Evolutionary conservation across 2,797 vertebrate genomes (phyloP).

Genomic region (Tenualosa ilisha): DNA sequence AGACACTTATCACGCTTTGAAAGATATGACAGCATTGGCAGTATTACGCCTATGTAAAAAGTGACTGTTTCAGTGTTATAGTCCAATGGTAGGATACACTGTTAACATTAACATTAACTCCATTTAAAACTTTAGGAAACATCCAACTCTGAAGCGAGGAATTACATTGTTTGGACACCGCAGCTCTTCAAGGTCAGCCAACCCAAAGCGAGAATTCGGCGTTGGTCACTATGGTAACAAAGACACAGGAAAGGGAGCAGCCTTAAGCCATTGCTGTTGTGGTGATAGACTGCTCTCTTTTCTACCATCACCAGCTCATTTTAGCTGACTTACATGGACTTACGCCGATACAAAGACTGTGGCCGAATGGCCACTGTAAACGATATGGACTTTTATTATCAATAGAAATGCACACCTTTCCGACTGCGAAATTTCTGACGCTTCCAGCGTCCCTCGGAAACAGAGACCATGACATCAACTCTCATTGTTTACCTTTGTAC

Average conservation of each 20-base stretch:
- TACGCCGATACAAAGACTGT: neutral
- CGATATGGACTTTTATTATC: neutral
- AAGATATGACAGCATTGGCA: too few relatives aligned
- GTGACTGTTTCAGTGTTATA: too few relatives aligned
- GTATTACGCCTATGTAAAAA: too few relatives aligned
- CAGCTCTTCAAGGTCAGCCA: neutral
- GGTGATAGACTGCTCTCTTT: neutral
- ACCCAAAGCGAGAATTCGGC: neutral
- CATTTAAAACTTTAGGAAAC: too few relatives aligned
- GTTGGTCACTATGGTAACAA: conserved; percentile 21
- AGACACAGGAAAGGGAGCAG: conserved; percentile 8
- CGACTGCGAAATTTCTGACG: conserved; percentile 51
- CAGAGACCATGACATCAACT: conserved; percentile 17
- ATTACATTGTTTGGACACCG: neutral
- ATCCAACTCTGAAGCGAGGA: neutral
- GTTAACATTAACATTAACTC: too few relatives aligned
- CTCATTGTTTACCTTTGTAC: conserved; percentile 5
- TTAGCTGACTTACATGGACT: neutral
- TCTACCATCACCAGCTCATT: neutral
- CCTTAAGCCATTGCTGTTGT: neutral
- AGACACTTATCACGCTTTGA: too few relatives aligned
- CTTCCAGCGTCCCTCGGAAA: conserved; percentile 46
- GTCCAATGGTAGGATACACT: too few relatives aligned
- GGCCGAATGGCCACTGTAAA: conserved; percentile 8
- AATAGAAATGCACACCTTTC: conserved; percentile 27